Base-by-base conservation (phyloP, 2,797 vertebrate genomes). In the Gobionotothen gibberifrons region DNA sequence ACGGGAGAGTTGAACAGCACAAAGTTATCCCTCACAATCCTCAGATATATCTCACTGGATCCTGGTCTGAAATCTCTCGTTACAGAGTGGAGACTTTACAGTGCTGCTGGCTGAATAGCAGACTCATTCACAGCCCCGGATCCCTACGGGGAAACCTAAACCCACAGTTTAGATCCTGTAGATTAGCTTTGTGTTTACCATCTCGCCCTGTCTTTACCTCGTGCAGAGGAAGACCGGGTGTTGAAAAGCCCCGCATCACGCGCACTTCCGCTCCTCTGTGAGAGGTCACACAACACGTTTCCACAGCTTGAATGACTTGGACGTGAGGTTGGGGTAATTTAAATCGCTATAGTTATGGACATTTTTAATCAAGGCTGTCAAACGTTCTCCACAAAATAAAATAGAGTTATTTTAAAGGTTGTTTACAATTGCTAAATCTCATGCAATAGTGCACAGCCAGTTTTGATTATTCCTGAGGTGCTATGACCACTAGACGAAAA, bases 121-220 rank as follows among this genome's bases (percentile, higher is more conserved):
- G 62, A 47, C 72, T 51, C 65, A 57, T 44, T 64, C 69, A 75
- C 60, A 74, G 69, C 40, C 13, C 13, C 0, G 21, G 53, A 56
- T 89, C 83, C 81, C 88, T 60, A 17, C 9, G 61, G 71, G 61
- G 87, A 90, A 91, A 90, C 79, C 73, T 68, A 89, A 89, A 78
- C 71, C 88, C 66, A 21, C 56, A 10, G 62, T 76, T 89, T 74
- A 79, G 86, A 90, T 85, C 80, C 80, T 57, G 55, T 61, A 86
- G 83, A 87, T 87, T 72, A 83, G 53, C 79, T 80, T 66, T 78
- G 66, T 79, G 69, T 87, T 88, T 78, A 72, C 57, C 56, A 69
- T 69, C 69, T 66, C 77, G 36, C 60, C 74, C 72, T 15, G 16
- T 78, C 66, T 71, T 59, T 74, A 48, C 61, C 43, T 71, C 13